phyloP scores from a whole-genome alignment of 2,113 vertebrate species.

The Nerophis lumbriciformis region DNA sequence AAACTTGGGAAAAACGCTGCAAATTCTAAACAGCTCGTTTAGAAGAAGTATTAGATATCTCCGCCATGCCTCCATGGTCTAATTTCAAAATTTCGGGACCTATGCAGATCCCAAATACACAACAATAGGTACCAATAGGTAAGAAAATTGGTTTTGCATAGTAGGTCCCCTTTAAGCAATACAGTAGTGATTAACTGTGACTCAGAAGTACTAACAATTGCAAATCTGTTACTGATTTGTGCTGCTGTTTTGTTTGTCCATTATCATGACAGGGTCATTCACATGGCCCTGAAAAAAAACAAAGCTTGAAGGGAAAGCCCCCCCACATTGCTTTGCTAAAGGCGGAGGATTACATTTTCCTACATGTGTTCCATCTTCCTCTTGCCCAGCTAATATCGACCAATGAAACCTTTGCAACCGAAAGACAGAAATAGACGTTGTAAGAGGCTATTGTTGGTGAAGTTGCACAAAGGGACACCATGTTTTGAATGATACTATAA shows the following conservation, averaged over 20 bases:
- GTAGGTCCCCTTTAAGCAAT: neutral
- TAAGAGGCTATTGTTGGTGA: constrained; percentile 33
- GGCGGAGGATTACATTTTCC: constrained; percentile 61
- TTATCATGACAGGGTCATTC: constrained; percentile 36
- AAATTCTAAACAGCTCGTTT: too few relatives aligned
- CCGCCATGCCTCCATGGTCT: too few relatives aligned
- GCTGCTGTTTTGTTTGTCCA: constrained; percentile 11
- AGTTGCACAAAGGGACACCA: constrained; percentile 20
- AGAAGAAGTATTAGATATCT: too few relatives aligned
- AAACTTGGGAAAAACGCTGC: too few relatives aligned
- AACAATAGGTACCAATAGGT: too few relatives aligned
- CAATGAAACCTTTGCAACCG: constrained; percentile 47
- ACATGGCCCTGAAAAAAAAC: constrained; percentile 49
- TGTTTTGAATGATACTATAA: constrained; percentile 2
- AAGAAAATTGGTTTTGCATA: too few relatives aligned
- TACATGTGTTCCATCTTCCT: constrained; percentile 52
- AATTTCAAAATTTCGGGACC: too few relatives aligned
- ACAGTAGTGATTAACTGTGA: constrained; percentile 2
- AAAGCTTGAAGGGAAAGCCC: constrained; percentile 46
- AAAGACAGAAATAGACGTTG: constrained; percentile 59
- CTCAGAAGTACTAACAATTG: neutral
- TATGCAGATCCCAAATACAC: too few relatives aligned
- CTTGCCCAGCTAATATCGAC: constrained; percentile 41
- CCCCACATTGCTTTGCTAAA: constrained; percentile 35
- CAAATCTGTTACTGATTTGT: neutral